phyloP scores from a whole-genome alignment of 1,140 invertebrate genomes.

The Drosophila santomea region DNA sequence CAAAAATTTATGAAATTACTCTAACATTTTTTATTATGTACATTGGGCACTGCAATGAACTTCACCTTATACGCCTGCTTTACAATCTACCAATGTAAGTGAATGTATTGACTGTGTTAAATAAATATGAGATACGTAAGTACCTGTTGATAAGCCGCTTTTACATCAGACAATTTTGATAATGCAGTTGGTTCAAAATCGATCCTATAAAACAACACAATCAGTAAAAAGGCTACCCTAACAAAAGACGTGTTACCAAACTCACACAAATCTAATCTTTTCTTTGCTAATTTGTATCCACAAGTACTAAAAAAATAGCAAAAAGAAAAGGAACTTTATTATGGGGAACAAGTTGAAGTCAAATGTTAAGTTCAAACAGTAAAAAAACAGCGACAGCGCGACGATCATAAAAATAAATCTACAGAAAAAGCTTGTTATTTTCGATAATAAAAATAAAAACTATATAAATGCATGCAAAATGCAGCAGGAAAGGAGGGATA shows the following conservation, averaged over 20 bases:
- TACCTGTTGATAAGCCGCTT: conserved; percentile 40
- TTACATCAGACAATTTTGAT: not conserved
- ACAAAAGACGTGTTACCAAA: conserved; percentile 54
- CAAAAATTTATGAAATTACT: no score
- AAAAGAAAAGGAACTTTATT: conserved; percentile 42
- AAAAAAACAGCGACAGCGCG: conserved; percentile 45
- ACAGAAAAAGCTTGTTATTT: conserved; percentile 76
- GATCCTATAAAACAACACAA: not conserved
- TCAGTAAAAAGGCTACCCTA: conserved; percentile 36
- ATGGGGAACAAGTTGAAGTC: conserved; percentile 46
- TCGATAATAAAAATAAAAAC: conserved; percentile 78
- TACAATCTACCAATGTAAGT: not conserved
- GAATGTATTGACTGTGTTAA: not conserved
- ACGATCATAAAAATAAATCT: conserved; percentile 69
- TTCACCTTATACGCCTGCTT: not conserved
- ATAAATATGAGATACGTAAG: conserved; percentile 8
- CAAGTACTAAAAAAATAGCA: conserved; percentile 8
- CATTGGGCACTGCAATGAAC: no score
- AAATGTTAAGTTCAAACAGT: conserved; percentile 56
- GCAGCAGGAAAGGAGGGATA: conserved; percentile 12
- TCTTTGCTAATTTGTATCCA: conserved; percentile 52
- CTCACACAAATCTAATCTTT: conserved; percentile 32
- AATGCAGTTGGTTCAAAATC: not conserved
- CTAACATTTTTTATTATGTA: no score
- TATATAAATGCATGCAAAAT: conserved; percentile 69